Evolutionary conservation across 2,888 invertebrate species (phyloP).

Genomic region (Campopleginae sp.): DNA sequence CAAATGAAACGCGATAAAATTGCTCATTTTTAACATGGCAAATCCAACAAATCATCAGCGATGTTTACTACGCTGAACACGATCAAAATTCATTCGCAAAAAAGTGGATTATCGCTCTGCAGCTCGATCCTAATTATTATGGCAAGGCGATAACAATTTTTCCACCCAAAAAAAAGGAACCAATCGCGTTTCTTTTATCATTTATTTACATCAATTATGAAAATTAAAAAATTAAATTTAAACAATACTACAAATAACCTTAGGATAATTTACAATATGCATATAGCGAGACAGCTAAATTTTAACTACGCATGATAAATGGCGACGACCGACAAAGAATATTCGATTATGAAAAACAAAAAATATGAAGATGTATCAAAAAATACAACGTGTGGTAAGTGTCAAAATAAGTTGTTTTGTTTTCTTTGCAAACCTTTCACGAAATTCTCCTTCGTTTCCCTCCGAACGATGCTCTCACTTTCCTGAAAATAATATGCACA

Average conservation of each 20-base stretch:
- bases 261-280: constrained; percentile 8
- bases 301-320: constrained; percentile 33
- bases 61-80: neutral
- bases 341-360: constrained; percentile 43
- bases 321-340: constrained; percentile 51
- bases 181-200: constrained; percentile 10
- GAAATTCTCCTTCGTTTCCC: neutral
- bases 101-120: neutral
- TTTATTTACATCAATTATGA: constrained; percentile 7
- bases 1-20: neutral
- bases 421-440: constrained; percentile 50
- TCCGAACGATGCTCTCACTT: neutral
- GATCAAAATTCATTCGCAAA: constrained; percentile 14
- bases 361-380: constrained; percentile 71
- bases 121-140: constrained; percentile 25
- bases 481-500: neutral
- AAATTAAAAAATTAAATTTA: neutral
- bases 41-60: neutral
- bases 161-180: neutral
- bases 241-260: neutral
- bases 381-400: constrained; percentile 79
- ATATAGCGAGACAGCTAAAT: neutral
- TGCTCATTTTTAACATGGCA: neutral
- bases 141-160: neutral
- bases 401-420: constrained; percentile 60